A percentile compares a stretch with the other conserved stretches of the same genome.
Evolutionary conservation across 2,113 vertebrate species (phyloP).

Genomic region (Tyto alba): DNA sequence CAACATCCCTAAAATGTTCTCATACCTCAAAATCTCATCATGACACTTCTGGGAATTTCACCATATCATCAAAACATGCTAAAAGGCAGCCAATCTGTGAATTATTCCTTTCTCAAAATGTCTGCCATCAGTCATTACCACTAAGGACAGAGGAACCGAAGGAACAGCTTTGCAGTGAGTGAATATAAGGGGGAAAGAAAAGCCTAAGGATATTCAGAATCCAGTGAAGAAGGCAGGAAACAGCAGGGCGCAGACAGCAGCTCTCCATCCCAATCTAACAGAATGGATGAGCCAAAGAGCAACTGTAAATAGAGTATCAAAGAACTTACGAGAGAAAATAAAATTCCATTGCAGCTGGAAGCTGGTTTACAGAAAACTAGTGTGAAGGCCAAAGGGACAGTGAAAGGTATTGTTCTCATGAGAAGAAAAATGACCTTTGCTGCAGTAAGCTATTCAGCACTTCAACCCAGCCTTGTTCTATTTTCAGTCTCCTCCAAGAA

Average conservation of each 20-base stretch:
- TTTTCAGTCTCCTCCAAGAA: background rate
- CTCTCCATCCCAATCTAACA: background rate
- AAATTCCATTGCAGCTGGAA: background rate
- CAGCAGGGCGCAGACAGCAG: background rate
- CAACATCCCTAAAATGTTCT: background rate
- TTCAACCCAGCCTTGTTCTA: background rate
- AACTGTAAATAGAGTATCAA: background rate
- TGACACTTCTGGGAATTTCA: background rate
- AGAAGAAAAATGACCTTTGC: background rate
- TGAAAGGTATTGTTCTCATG: background rate
- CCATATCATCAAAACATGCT: accelerated
- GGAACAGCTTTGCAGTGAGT: background rate
- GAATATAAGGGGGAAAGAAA: background rate
- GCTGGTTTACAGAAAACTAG: background rate
- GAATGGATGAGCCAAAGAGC: background rate
- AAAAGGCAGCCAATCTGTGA: background rate
- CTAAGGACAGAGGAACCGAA: background rate
- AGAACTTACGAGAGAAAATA: background rate
- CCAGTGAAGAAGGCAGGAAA: background rate
- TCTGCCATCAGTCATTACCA: background rate
- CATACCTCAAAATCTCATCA: background rate
- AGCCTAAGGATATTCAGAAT: background rate
- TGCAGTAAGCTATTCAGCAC: background rate
- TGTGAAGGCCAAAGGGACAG: background rate
- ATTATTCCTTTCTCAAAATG: background rate